Evolutionary conservation across 2,888 invertebrate species (phyloP), one percentile per base, ranked within the genome.

Genomic region (Steinernema scapterisci): DNA sequence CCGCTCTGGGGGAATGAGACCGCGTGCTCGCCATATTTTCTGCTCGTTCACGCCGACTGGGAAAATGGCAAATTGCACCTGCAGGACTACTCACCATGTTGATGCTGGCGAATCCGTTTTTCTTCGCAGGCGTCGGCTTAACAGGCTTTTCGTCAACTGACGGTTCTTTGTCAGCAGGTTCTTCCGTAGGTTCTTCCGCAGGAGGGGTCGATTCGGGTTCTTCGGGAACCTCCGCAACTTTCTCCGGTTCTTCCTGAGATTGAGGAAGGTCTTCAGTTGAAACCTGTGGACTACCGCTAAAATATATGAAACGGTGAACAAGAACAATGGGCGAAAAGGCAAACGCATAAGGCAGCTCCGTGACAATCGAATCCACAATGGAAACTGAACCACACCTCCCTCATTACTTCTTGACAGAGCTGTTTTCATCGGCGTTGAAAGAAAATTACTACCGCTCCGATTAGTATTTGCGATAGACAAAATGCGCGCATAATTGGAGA

Each of bases 381-480:
- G 38, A 6, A 38, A 38, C 38, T 9, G 38, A 38, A 9, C 38
- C 38, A 38, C 38, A 38, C 38, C 38, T 38, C 38, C 38, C 38
- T 38, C 38, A 38, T 38, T 63, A 63, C 63, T 13, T 16, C 23
- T 54, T 16, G 27, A 27, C 63, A 13, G 11, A 25, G 63, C 27
- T 63, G 63, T 63, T 63, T 63, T 63, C 63, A 63, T 27, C 21
- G 16, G 31, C 63, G 27, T 63, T 6, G 63, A 63, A 63, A 63
- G 63, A 25, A 25, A 63, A 63, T 63, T 63, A 63, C 63, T 63
- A 25, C 31, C 63, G 63, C 63, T 63, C 27, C 63, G 27, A 63
- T 31, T 63, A 63, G 27, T 38, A 27, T 63, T 63, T 63, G 9
- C 63, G 63, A 27, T 2, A 63, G 6, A 31, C 27, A n/a, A n/a